phyloP scores from a whole-genome alignment of 1,140 invertebrate species.

The Heliconius hewitsoni region DNA sequence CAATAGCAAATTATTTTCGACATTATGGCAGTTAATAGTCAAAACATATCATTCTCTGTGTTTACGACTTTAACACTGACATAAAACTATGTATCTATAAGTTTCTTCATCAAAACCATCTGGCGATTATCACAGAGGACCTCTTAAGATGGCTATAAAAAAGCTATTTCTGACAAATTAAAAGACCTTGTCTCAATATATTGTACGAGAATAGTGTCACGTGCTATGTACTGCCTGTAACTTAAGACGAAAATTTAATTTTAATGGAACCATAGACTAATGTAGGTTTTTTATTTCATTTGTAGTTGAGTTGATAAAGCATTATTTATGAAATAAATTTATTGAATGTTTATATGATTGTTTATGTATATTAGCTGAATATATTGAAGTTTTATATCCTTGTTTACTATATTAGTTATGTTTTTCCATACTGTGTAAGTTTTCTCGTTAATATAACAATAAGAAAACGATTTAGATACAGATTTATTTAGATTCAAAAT shows the following conservation, averaged over 20 bases:
- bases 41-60: conserved; percentile 21
- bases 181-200: conserved; percentile 23
- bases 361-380: not conserved
- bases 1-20: conserved; percentile 7
- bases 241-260: not conserved
- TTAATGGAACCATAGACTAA: not conserved
- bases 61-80: conserved; percentile 36
- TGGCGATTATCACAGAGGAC: conserved; percentile 33
- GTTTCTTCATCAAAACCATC: conserved; percentile 26
- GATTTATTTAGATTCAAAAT: too few species aligned
- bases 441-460: too few species aligned
- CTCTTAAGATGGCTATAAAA: conserved; percentile 34
- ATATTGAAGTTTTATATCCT: not conserved
- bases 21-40: not conserved
- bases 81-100: conserved; percentile 28
- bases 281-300: not conserved
- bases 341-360: too few species aligned
- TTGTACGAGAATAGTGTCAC: not conserved
- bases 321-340: not conserved
- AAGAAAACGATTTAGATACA: too few species aligned
- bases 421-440: too few species aligned
- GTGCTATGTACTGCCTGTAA: not conserved
- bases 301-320: not conserved
- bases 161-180: conserved; percentile 25
- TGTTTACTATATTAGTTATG: too few species aligned